Percentiles rank a stretch among this genome's conserved stretches.
Conservation (phyloP, 2,888 invertebrate species). For the Drosophila seclusa region DNA sequence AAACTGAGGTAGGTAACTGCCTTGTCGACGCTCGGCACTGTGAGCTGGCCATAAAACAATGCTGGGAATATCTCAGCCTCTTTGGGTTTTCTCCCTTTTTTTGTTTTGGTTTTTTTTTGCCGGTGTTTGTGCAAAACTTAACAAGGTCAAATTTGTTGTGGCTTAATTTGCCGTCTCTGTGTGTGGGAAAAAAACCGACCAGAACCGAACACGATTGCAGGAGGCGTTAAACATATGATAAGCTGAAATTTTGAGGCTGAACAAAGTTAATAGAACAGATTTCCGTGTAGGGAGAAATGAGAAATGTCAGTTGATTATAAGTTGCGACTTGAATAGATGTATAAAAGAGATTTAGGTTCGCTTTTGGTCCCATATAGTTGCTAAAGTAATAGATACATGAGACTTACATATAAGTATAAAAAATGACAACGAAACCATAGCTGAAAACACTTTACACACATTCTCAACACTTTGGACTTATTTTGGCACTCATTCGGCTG, state of each 20-base stretch:
- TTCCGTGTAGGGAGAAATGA: not conserved
- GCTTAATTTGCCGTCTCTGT: conserved; percentile 55
- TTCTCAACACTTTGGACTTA: not conserved
- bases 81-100: conserved; percentile 16
- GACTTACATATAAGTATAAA: no score
- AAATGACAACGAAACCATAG: not conserved
- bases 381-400: not conserved
- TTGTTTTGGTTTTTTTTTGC: conserved; percentile 30
- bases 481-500: conserved; percentile 26
- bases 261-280: conserved; percentile 33
- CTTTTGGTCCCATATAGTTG: not conserved
- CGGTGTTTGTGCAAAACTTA: conserved; percentile 49
- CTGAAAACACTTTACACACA: not conserved
- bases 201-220: conserved; percentile 8
- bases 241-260: conserved; percentile 5
- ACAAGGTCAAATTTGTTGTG: conserved; percentile 76
- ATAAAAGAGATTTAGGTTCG: not conserved
- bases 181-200: conserved; percentile 69
- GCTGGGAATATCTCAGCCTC: conserved; percentile 55
- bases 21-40: conserved; percentile 57
- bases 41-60: conserved; percentile 48
- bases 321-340: not conserved
- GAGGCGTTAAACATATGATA: conserved; percentile 54
- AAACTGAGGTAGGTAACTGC: conserved; percentile 51
- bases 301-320: not conserved